Evolutionary conservation across 2,113 vertebrate species (phyloP).

Genomic region (Myrmecobius fasciatus): DNA sequence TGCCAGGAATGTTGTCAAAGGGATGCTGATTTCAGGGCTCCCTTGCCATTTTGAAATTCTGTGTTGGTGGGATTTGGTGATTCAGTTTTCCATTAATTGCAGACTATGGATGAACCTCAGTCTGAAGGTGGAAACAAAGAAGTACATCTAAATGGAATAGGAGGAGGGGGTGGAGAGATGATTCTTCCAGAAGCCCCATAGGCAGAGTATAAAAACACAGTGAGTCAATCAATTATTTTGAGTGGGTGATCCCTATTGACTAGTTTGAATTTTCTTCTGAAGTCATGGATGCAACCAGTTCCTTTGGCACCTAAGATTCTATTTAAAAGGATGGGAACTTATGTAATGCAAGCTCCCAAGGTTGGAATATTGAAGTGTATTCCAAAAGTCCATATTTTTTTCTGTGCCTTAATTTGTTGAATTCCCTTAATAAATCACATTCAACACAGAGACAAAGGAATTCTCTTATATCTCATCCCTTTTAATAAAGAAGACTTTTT

Average conservation of each 20-base stretch:
- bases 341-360: background rate
- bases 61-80: background rate
- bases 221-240: background rate
- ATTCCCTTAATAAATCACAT: constrained; percentile 57
- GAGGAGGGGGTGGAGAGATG: background rate
- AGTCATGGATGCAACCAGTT: background rate
- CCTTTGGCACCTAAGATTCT: constrained; percentile 35
- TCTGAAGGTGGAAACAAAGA: background rate
- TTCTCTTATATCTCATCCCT: constrained; percentile 48
- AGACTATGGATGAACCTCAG: background rate
- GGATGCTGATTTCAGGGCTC: background rate
- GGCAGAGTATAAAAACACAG: background rate
- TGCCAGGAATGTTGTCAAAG: background rate
- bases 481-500: constrained; percentile 12
- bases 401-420: constrained; percentile 45
- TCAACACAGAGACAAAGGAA: constrained; percentile 1
- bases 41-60: background rate
- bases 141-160: background rate
- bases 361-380: constrained; percentile 49
- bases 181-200: background rate
- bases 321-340: constrained; percentile 52
- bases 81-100: background rate
- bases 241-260: background rate
- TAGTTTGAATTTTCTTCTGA: background rate
- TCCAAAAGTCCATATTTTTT: background rate